A percentile compares a stretch with the other conserved stretches of the same genome.
These are phyloP conservation scores for Uloborus diversus DNA, from an alignment of 1,140 invertebrate genomes.

Conservation along the genomic window DNA sequence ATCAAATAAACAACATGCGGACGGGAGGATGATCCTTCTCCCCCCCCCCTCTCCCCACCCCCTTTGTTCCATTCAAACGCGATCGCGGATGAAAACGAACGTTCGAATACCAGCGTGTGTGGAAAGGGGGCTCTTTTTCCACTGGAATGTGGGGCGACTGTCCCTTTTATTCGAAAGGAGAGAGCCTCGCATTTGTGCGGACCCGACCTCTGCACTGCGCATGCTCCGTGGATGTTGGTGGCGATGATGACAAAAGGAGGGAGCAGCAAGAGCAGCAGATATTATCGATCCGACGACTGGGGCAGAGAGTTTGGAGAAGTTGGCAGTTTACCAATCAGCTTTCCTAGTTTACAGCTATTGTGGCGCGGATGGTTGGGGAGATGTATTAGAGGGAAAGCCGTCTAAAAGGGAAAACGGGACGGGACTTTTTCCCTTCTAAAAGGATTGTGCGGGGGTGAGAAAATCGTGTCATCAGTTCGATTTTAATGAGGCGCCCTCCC, in stretches of 20 bases:
- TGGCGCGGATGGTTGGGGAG: no score
- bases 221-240: conserved; percentile 20
- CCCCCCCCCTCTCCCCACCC: not conserved
- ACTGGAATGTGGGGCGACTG: conserved; percentile 17
- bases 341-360: conserved; percentile 45
- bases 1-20: no score
- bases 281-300: conserved; percentile 35
- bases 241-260: conserved; percentile 32
- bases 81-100: no score
- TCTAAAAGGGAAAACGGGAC: not conserved
- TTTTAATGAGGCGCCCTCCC: conserved; percentile 20
- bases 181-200: conserved; percentile 3
- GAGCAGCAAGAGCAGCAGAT: conserved; percentile 21
- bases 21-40: not conserved
- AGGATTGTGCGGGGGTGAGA: not conserved
- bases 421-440: conserved; percentile 11
- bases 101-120: no score
- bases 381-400: not conserved
- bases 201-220: conserved; percentile 21
- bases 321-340: conserved; percentile 53
- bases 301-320: conserved; percentile 32
- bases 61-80: no score
- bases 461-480: not conserved
- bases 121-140: not conserved
- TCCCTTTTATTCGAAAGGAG: conserved; percentile 20